These are phyloP conservation scores for Strigops habroptila DNA, from an alignment of 2,113 vertebrate species.

Conservation along the genomic window DNA sequence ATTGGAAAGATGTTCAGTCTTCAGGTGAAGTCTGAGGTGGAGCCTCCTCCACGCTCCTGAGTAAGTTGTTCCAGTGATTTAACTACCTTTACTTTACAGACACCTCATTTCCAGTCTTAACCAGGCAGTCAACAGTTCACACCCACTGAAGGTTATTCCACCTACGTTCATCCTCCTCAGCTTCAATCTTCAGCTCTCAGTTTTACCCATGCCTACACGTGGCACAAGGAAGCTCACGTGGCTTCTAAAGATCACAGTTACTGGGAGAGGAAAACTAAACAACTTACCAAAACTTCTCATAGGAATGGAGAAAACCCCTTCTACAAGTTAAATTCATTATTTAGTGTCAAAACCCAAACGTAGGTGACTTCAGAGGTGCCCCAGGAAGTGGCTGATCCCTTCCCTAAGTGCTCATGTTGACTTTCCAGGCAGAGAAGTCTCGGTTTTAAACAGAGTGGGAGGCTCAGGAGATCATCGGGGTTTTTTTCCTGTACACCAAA, in stretches of 20 bases:
- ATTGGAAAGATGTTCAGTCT: no score
- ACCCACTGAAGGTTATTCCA: background rate
- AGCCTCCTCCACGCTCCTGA: background rate
- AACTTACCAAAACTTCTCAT: background rate
- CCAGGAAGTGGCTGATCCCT: rapidly evolving
- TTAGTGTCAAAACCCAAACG: background rate
- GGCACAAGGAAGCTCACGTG: background rate
- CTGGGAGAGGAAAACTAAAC: background rate
- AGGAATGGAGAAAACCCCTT: background rate
- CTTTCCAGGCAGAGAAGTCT: background rate
- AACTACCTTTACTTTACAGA: background rate
- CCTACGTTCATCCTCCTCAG: background rate
- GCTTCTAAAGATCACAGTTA: background rate
- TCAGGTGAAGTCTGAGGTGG: background rate
- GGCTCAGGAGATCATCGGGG: background rate
- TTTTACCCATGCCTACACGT: background rate
- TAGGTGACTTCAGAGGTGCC: background rate
- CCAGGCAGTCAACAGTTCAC: background rate
- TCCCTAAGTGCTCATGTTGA: background rate
- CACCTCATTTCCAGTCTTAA: background rate
- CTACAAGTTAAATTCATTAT: background rate
- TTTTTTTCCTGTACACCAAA: background rate
- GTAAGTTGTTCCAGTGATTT: background rate
- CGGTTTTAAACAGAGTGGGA: background rate
- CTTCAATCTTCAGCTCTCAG: background rate